Conservation (phyloP, 2,797 vertebrate genomes). For the Nyctibius grandis region DNA sequence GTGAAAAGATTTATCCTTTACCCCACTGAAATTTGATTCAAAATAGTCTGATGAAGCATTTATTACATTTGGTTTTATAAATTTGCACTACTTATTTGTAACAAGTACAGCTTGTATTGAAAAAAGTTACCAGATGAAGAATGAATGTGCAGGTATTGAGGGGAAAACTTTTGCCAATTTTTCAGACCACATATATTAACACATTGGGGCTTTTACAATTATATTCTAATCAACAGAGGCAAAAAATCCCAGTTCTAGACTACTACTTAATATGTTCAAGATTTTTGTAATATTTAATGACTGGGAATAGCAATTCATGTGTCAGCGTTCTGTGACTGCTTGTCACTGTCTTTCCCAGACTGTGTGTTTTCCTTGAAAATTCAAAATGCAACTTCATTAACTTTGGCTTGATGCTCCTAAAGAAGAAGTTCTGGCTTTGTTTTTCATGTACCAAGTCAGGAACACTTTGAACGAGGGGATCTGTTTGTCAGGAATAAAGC, state of each 20-base stretch:
- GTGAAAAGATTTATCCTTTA: background rate
- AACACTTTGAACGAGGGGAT: background rate
- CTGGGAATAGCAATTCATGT: fast-evolving
- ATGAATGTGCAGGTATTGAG: background rate
- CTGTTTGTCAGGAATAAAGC: background rate
- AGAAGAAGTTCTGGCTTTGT: background rate
- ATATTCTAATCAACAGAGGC: background rate
- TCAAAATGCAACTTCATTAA: background rate
- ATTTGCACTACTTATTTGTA: background rate
- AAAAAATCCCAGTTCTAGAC: background rate
- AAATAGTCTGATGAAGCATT: background rate
- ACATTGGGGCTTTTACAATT: background rate
- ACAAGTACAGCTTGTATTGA: background rate
- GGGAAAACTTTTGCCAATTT: background rate
- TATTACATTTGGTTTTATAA: background rate
- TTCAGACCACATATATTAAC: background rate
- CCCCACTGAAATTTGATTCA: background rate
- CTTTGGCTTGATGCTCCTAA: background rate
- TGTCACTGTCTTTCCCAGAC: background rate
- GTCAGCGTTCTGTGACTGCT: background rate
- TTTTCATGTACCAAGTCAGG: background rate
- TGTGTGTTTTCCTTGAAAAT: background rate
- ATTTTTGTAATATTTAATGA: background rate
- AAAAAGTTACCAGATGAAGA: background rate
- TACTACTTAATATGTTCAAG: background rate